Evolutionary conservation across 2,113 vertebrate genomes (phyloP), one percentile per base, ranked within the genome.

Genomic region (Pleuronectes platessa): DNA sequence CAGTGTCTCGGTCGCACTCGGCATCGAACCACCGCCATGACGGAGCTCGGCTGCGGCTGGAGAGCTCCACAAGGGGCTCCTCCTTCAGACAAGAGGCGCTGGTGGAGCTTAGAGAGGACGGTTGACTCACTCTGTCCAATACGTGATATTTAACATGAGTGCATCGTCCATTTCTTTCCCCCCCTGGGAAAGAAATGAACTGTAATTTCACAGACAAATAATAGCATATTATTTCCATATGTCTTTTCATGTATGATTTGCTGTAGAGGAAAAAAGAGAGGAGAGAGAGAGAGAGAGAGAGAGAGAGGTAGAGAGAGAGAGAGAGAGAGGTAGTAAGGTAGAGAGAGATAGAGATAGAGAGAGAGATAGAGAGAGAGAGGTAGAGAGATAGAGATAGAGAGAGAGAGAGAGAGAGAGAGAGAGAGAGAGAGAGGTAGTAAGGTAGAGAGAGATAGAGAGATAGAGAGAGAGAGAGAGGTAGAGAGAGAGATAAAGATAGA

Each of bases 121-220:
- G 77, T 75, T 86, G 83, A 87, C 79, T 89, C 84, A 87, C 51
- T 7, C 0, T 83, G 87, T 88, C 83, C 72, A 78, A 8, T 72
- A 11, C 71, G 80, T 18, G 18, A 78, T 82, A 69, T 71, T 72
- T 35, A 79, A 83, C 81, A 47, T 18, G 26, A 77, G 74, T 60
- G 40, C 69, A 69, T 27, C 81, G 24, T n/a, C n/a, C n/a, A n/a
- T n/a, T n/a, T n/a, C n/a, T 2, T 1, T 2, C 72, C 54, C 65
- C 64, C 37, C 9, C 17, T 10, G 76, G 65, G 72, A 72, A 2
- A 24, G 24, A 24, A 24, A 24, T 24, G 2, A 24, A 24, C 24
- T 24, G 2, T 24, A 24, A 24, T 24, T 24, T 24, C 24, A 24
- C 24, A 24, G 24, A 24, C 24, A 24, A 24, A 24, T 24, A 24